Evolutionary conservation across 2,797 vertebrate species (phyloP).

Genomic region (Florisuga fusca): DNA sequence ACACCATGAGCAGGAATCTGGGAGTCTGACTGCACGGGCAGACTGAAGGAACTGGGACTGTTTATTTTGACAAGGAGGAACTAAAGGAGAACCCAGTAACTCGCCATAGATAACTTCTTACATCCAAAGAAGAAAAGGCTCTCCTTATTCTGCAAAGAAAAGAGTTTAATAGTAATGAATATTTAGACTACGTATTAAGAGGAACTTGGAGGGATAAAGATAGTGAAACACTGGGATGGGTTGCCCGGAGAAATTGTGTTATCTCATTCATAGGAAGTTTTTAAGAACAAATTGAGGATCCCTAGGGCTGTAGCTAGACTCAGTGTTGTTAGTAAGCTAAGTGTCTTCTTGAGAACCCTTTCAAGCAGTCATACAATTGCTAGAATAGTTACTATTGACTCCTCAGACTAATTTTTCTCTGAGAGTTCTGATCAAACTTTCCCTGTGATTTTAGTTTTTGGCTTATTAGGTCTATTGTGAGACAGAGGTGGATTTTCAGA

Average conservation of each 20-base stretch:
- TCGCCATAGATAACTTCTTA: not conserved
- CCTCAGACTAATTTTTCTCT: not conserved
- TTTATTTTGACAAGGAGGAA: not conserved
- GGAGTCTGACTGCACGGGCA: not conserved
- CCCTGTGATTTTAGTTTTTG: not conserved
- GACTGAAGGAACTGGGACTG: not conserved
- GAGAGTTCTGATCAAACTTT: not conserved
- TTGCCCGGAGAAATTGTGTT: not conserved
- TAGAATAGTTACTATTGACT: not conserved
- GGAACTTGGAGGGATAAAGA: not conserved
- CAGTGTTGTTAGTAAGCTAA: not conserved
- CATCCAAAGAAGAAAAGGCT: not conserved
- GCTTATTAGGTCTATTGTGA: not conserved
- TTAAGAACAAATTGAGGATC: not conserved
- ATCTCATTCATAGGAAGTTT: not conserved
- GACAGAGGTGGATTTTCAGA: not conserved
- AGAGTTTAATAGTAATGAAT: not conserved
- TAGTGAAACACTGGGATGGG: not conserved
- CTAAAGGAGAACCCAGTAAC: not conserved
- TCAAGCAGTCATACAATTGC: not conserved
- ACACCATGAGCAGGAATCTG: not conserved
- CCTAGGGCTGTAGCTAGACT: not conserved
- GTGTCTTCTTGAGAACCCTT: not conserved
- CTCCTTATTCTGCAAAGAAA: not conserved
- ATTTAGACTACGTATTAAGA: not conserved